A percentile compares a stretch with the other conserved stretches of the same genome.
phyloP scores from a whole-genome alignment of 1,140 invertebrate genomes.

The Mercenaria mercenaria region DNA sequence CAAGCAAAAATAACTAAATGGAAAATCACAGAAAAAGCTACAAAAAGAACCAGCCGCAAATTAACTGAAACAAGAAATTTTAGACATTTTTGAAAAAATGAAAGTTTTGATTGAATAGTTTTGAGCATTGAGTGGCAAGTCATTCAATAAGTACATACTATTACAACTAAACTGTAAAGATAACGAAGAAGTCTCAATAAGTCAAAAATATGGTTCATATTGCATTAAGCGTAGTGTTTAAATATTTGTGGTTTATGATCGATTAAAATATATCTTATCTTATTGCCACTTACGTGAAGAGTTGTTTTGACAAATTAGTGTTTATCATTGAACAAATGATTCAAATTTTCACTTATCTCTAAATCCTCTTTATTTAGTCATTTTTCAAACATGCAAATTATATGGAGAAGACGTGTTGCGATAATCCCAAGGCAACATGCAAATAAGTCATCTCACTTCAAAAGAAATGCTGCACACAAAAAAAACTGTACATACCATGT shows the following conservation, averaged over 20 bases:
- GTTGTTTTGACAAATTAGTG: constrained; percentile 1
- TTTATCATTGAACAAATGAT: background rate
- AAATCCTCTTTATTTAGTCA: background rate
- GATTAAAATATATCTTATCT: background rate
- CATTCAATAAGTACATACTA: too few species aligned
- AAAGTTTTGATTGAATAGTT: too few species aligned
- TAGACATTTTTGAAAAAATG: too few species aligned
- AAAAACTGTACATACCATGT: background rate
- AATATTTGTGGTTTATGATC: background rate
- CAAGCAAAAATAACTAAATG: too few species aligned
- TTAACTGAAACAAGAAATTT: too few species aligned
- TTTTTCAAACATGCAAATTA: background rate
- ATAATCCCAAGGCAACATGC: background rate
- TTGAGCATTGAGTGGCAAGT: too few species aligned
- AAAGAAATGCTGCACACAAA: background rate
- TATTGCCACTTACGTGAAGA: background rate
- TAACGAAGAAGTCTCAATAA: too few species aligned
- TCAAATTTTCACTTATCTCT: background rate
- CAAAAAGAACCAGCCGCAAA: too few species aligned
- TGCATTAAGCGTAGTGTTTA: too few species aligned
- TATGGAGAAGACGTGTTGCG: background rate
- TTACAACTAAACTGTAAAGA: too few species aligned
- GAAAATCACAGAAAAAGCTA: too few species aligned
- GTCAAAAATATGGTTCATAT: too few species aligned
- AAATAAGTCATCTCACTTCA: background rate